Evolutionary conservation across 2,113 vertebrate species (phyloP).

Genomic region (Ciconia stormi): DNA sequence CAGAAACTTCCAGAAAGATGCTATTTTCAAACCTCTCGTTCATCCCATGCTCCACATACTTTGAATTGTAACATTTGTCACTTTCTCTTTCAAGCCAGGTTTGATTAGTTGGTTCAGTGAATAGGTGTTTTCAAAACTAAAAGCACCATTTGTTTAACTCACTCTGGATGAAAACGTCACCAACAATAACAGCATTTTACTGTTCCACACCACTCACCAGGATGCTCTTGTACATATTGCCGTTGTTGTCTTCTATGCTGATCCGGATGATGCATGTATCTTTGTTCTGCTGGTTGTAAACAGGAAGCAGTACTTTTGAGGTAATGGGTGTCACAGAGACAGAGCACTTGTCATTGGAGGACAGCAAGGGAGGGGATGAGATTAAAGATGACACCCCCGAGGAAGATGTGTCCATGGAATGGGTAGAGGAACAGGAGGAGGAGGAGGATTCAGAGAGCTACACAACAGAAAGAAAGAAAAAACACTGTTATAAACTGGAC

Average conservation of each 20-base stretch:
- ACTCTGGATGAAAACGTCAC: fast-evolving
- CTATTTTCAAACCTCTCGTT: not conserved
- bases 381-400: slow-evolving; percentile 68
- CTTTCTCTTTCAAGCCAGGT: not conserved
- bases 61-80: not conserved
- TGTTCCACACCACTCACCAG: slow-evolving; percentile 74
- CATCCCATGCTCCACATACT: not conserved
- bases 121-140: not conserved
- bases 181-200: too few species aligned
- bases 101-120: not conserved
- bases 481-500: not conserved
- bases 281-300: slow-evolving; percentile 87
- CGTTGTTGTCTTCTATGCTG: slow-evolving; percentile 84
- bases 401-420: slow-evolving; percentile 82
- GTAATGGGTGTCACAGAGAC: not conserved
- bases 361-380: slow-evolving; percentile 32
- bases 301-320: slow-evolving; percentile 54
- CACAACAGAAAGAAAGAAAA: not conserved
- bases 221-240: slow-evolving; percentile 96
- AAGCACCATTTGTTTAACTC: not conserved
- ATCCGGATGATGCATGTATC: slow-evolving; percentile 88
- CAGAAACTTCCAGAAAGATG: not conserved
- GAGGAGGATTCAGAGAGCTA: slow-evolving; percentile 79
- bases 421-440: slow-evolving; percentile 79
- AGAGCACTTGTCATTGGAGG: slow-evolving; percentile 72